These are phyloP conservation scores for Synergus umbraculus DNA, from an alignment of 2,888 invertebrate species.

Conservation along the genomic window DNA sequence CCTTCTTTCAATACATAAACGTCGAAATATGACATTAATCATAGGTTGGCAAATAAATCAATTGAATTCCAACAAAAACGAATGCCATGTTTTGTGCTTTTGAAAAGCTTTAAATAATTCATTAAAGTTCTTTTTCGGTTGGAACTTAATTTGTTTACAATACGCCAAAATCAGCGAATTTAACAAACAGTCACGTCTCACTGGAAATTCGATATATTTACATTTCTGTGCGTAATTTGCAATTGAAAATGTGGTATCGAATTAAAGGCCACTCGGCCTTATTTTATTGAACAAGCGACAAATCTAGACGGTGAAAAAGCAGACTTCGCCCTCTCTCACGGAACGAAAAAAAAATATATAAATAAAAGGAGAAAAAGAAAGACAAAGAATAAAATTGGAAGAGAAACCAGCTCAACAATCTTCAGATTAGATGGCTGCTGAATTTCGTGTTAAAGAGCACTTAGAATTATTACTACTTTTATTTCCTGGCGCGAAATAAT, in stretches of 20 bases:
- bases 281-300: slow-evolving; percentile 10
- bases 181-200: slow-evolving; percentile 33
- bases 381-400: slow-evolving; percentile 15
- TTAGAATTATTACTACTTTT: background rate
- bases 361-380: background rate
- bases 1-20: background rate
- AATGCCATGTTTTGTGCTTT: background rate
- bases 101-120: background rate
- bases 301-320: background rate
- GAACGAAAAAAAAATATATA: slow-evolving; percentile 2
- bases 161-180: background rate
- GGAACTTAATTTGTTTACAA: slow-evolving; percentile 6
- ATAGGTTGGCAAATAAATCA: background rate
- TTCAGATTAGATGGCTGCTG: background rate
- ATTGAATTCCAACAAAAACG: background rate
- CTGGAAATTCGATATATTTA: slow-evolving; percentile 31
- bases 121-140: background rate
- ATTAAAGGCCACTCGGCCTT: slow-evolving; percentile 14
- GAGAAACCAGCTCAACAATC: slow-evolving; percentile 7
- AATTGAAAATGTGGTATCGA: slow-evolving; percentile 21
- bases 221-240: slow-evolving; percentile 22
- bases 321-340: background rate
- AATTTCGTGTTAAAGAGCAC: background rate
- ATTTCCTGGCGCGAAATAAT: too few species aligned
- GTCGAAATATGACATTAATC: background rate